phyloP scores from a whole-genome alignment of 23 tunicate species.

The Botrylloides violaceus region DNA sequence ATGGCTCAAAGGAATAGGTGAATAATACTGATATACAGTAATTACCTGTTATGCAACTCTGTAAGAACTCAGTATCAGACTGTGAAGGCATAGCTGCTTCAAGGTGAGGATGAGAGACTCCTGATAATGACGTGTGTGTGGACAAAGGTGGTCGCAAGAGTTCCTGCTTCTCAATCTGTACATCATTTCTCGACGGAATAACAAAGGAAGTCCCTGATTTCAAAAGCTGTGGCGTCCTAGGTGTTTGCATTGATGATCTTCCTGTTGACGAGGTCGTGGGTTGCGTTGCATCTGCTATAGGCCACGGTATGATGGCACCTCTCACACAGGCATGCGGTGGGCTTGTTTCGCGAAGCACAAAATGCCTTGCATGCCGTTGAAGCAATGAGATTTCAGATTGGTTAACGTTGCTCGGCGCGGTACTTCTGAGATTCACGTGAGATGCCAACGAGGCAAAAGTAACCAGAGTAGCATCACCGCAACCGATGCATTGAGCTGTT shows the following conservation, averaged over 20 bases:
- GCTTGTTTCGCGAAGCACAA: constrained; percentile 44
- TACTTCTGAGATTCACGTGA: constrained; percentile 51
- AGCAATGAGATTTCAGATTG: not conserved
- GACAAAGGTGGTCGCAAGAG: too few relatives aligned
- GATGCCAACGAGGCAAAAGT: constrained; percentile 48
- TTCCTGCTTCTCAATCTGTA: too few relatives aligned
- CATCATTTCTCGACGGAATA: too few relatives aligned
- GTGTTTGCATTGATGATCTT: not conserved
- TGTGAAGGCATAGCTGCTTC: too few relatives aligned
- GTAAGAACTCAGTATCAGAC: too few relatives aligned
- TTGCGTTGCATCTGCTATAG: constrained; percentile 8
- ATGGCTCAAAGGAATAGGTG: too few relatives aligned
- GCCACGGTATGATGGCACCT: constrained; percentile 48
- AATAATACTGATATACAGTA: too few relatives aligned
- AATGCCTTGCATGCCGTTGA: constrained; percentile 54
- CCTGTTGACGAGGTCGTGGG: constrained; percentile 1
- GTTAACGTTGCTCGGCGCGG: constrained; percentile 2
- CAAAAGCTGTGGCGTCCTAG: not conserved
- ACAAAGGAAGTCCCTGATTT: too few relatives aligned
- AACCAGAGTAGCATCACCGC: constrained; percentile 61
- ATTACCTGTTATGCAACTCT: too few relatives aligned
- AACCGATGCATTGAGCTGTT: constrained; percentile 77
- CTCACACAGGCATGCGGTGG: constrained; percentile 37
- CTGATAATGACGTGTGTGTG: too few relatives aligned
- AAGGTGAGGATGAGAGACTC: too few relatives aligned